Evolutionary conservation across 2,888 invertebrate genomes (phyloP).

Genomic region (Pinctada fucata): DNA sequence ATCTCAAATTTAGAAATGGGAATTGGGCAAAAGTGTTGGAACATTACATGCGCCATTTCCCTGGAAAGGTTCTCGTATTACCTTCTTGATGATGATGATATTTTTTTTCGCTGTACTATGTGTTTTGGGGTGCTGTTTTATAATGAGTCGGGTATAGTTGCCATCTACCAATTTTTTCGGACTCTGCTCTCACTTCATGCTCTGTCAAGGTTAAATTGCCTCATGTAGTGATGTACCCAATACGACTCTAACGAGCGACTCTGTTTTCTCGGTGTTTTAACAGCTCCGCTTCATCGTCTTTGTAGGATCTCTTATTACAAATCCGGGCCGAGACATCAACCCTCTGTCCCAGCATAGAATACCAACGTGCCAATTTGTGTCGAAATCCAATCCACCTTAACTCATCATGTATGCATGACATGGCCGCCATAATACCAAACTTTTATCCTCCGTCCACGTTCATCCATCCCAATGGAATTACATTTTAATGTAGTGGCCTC

Average conservation of each 20-base stretch:
- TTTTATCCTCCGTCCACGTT: background rate
- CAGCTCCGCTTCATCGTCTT: background rate
- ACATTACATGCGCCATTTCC: no score
- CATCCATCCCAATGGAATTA: background rate
- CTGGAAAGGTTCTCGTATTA: no score
- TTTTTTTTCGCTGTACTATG: no score
- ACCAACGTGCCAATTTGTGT: background rate
- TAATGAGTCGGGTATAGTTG: no score
- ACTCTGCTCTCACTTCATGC: no score
- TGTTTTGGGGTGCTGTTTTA: no score
- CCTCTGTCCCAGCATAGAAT: background rate
- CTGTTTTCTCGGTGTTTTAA: background rate
- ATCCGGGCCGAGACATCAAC: background rate
- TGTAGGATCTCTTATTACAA: background rate
- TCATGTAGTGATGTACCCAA: no score
- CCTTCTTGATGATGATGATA: no score
- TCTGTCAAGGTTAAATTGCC: no score
- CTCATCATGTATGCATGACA: background rate
- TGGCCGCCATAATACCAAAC: background rate
- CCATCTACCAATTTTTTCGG: no score
- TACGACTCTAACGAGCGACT: background rate
- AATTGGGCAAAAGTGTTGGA: no score
- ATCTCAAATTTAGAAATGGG: no score
- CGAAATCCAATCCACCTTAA: background rate
- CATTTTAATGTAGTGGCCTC: constrained; percentile 1